Evolutionary conservation across 1,140 invertebrate species (phyloP).

Genomic region (Lethocerus indicus): DNA sequence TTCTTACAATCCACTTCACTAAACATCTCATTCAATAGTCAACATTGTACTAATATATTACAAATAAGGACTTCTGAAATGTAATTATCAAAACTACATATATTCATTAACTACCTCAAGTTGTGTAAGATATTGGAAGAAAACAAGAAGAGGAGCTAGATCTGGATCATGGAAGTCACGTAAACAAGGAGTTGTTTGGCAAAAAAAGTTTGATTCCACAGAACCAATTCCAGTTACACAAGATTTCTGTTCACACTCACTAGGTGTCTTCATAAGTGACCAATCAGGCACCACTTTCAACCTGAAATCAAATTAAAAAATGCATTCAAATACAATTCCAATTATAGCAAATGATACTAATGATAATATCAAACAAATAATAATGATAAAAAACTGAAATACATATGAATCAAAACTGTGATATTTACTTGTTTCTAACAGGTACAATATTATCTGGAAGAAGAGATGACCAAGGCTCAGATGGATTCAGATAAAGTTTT

Average conservation of each 20-base stretch:
- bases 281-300: conserved; percentile 32
- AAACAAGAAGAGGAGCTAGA: conserved; percentile 54
- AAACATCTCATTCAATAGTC: too few relatives aligned
- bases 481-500: conserved; percentile 26
- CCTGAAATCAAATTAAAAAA: conserved; percentile 21
- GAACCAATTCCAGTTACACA: conserved; percentile 65
- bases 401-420: neutral
- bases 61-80: too few relatives aligned
- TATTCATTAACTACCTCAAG: conserved; percentile 58
- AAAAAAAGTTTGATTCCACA: conserved; percentile 60
- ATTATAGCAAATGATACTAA: neutral
- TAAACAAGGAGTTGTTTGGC: conserved; percentile 45
- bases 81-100: too few relatives aligned
- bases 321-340: neutral
- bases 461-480: conserved; percentile 34
- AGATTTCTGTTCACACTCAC: conserved; percentile 24
- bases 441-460: conserved; percentile 21
- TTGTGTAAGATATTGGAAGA: conserved; percentile 73
- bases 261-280: conserved; percentile 20
- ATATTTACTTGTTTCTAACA: conserved; percentile 24
- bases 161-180: conserved; percentile 42
- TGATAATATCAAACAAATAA: neutral
- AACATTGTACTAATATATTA: too few relatives aligned
- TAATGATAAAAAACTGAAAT: neutral
- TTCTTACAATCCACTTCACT: too few relatives aligned